phyloP scores from a whole-genome alignment of 2,888 invertebrate species.

The Cryptus armator region DNA sequence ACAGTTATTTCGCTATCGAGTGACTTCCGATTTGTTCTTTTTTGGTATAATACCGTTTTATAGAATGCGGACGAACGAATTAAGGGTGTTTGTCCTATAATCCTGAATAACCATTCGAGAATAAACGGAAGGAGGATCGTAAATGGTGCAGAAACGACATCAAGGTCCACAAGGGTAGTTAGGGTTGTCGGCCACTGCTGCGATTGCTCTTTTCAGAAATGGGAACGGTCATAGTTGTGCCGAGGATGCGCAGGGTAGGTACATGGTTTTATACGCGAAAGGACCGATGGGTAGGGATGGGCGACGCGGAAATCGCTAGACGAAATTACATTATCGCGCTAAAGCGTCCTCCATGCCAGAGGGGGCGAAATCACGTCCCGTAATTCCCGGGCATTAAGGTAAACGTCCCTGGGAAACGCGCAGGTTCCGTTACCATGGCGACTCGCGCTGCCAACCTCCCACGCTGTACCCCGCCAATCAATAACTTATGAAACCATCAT shows the following conservation, averaged over 20 bases:
- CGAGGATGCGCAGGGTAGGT: conserved; percentile 24
- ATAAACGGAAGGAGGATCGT: conserved; percentile 40
- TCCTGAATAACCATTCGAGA: not conserved
- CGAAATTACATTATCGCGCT: conserved; percentile 84
- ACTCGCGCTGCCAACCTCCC: conserved; percentile 72
- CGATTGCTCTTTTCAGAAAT: conserved; percentile 51
- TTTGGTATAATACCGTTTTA: too few species aligned
- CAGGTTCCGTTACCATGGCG: conserved; percentile 81
- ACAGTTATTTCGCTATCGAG: too few species aligned
- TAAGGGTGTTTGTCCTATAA: not conserved
- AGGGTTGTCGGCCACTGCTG: conserved; percentile 49
- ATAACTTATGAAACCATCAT: conserved; percentile 84
- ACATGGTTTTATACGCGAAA: conserved; percentile 10
- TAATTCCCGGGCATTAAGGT: conserved; percentile 85
- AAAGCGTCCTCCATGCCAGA: conserved; percentile 79
- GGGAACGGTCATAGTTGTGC: conserved; percentile 35
- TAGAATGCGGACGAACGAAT: not conserved
- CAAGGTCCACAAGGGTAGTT: conserved; percentile 39
- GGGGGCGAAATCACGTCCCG: conserved; percentile 83
- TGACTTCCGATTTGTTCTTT: too few species aligned
- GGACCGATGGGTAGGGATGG: conserved; percentile 55
- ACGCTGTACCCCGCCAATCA: conserved; percentile 81
- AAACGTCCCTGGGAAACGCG: conserved; percentile 81
- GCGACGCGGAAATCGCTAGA: conserved; percentile 74
- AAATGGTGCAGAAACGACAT: conserved; percentile 21